phyloP scores from a whole-genome alignment of 2,888 invertebrate genomes.

The Nebria brevicollis region DNA sequence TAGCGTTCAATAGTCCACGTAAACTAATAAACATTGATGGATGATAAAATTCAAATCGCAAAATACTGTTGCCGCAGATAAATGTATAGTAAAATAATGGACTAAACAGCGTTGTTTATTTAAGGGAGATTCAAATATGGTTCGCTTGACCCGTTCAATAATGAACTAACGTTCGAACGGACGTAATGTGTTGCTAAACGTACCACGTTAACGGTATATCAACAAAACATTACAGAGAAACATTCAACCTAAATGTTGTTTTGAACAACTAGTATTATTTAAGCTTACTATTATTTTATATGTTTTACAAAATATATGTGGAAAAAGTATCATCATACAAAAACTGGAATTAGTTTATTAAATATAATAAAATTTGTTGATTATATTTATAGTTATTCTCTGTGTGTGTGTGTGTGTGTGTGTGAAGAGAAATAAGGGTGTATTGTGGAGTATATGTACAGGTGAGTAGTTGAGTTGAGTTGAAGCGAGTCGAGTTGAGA shows the following conservation, averaged over 20 bases:
- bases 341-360: background rate
- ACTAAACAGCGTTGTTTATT: conserved; percentile 24
- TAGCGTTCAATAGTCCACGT: conserved; percentile 18
- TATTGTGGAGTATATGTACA: background rate
- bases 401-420: background rate
- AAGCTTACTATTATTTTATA: too few relatives aligned
- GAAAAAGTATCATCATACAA: background rate
- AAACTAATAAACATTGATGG: conserved; percentile 26
- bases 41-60: conserved; percentile 27
- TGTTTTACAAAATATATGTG: background rate
- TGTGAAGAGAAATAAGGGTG: background rate
- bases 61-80: conserved; percentile 33
- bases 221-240: background rate
- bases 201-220: background rate
- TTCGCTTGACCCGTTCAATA: conserved; percentile 11
- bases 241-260: background rate
- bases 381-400: background rate
- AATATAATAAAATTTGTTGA: background rate
- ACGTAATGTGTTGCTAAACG: background rate
- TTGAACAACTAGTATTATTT: background rate
- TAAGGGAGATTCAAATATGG: conserved; percentile 22
- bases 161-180: conserved; percentile 8
- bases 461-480: background rate
- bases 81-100: conserved; percentile 28
- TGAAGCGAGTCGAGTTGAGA: background rate